Conservation (phyloP, 2,888 invertebrate species). For the Melanchra persicariae region DNA sequence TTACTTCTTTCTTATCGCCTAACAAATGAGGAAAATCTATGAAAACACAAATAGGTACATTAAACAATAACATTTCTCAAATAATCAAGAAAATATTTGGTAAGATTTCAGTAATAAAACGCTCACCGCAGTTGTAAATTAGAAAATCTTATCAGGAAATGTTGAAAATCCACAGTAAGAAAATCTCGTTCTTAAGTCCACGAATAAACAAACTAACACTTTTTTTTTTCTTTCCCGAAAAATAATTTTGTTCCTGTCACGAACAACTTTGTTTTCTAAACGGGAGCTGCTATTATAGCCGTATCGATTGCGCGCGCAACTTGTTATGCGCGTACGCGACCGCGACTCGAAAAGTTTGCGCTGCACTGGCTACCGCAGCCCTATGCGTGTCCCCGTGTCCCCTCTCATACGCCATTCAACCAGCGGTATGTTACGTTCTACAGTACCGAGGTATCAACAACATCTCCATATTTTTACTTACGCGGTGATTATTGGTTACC, state of each 20-base stretch:
- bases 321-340: slow-evolving; percentile 69
- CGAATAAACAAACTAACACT: slow-evolving; percentile 61
- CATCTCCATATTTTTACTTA: slow-evolving; percentile 49
- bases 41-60: background rate
- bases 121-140: slow-evolving; percentile 83
- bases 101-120: slow-evolving; percentile 63
- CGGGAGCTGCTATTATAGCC: slow-evolving; percentile 18
- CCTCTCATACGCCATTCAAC: slow-evolving; percentile 64
- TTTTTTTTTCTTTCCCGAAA: slow-evolving; percentile 2
- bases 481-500: slow-evolving; percentile 42
- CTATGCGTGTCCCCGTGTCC: slow-evolving; percentile 59
- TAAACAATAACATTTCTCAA: slow-evolving; percentile 2
- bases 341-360: slow-evolving; percentile 74
- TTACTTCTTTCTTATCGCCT: background rate
- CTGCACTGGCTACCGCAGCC: slow-evolving; percentile 52
- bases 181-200: slow-evolving; percentile 61
- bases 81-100: slow-evolving; percentile 20
- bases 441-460: slow-evolving; percentile 59
- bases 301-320: slow-evolving; percentile 56
- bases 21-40: background rate
- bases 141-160: slow-evolving; percentile 75
- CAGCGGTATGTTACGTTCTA: slow-evolving; percentile 57
- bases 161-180: slow-evolving; percentile 62
- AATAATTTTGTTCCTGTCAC: slow-evolving; percentile 27
- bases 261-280: slow-evolving; percentile 23